Conservation (phyloP, 2,888 invertebrate genomes). For the Drepanosiphum platanoidis region DNA sequence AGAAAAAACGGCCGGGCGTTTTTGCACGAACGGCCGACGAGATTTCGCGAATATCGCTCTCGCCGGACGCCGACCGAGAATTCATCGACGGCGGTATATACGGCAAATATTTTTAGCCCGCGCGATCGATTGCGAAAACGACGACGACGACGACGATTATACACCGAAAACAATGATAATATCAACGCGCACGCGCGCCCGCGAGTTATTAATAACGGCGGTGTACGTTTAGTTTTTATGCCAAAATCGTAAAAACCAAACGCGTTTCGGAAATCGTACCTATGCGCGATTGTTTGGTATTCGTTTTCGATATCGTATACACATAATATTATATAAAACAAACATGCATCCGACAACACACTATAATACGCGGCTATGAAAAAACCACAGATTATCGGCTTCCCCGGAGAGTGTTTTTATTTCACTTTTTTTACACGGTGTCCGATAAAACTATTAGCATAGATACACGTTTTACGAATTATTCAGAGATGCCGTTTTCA, state of each 20-base stretch:
- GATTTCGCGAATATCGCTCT: no score
- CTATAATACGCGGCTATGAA: no score
- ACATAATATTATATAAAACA: no score
- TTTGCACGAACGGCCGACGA: no score
- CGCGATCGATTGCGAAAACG: not conserved
- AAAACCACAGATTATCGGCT: no score
- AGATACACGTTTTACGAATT: no score
- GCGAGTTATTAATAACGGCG: not conserved
- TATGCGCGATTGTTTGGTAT: not conserved
- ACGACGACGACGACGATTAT: not conserved
- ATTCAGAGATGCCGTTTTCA: no score
- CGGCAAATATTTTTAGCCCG: not conserved
- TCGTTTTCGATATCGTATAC: not conserved
- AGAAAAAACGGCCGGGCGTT: no score
- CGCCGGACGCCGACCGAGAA: not conserved
- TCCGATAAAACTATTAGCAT: no score
- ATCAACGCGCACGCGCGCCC: not conserved
- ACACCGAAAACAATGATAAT: conserved; percentile 1
- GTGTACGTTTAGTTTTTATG: not conserved
- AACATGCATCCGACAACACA: no score
- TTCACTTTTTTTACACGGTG: no score
- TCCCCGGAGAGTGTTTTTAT: no score
- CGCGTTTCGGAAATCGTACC: not conserved
- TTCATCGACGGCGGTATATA: not conserved
- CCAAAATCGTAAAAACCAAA: not conserved